Evolutionary conservation across 2,797 vertebrate species (phyloP), one percentile per base, ranked within the genome.

Genomic region (Poeciliopsis gracilis): DNA sequence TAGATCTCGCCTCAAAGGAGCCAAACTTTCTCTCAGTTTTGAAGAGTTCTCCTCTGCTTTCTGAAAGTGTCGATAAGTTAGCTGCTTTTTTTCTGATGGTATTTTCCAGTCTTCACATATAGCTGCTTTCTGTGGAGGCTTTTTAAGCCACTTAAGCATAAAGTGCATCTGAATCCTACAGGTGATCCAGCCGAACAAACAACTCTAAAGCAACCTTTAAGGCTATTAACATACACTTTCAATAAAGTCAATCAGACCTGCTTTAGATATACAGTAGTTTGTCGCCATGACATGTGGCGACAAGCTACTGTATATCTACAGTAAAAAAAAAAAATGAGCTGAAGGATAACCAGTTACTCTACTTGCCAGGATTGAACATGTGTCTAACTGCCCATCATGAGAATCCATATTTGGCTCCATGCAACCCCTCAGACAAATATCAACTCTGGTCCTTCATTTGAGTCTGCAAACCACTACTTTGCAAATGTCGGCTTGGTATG

Each of bases 391-490:
- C 97, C 79, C 96, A 93, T 5, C 95, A 95, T 63, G 95, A 97
- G 49, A 96, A 97, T 90, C 97, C 97, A 0, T 94, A 91, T 80
- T 89, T 99, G 88, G 92, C 90, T 67, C 69, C 93, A 76, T 99
- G 98, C 92, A 95, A 97, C 89, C 95, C 97, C 73, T 92, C 93
- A n/a, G 98, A 99, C 93, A 89, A 85, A 88, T 97, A 95, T 93
- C 98, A 99, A 92, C 97, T 96, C 88, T 99, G 98, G 98, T 88
- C 95, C 79, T 98, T 99, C 88, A 85, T 93, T 91, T 97, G 95
- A 97, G 45, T 33, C 59, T n/a, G 61, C 41, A 66, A 80, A 74
- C 66, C 33, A 79, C 84, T 82, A 80, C 77, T 80, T 78, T 71
- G 77, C 66, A 78, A 57, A 76, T 77, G 73, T 77, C 79, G 41